These are phyloP conservation scores for Cherax destructor DNA, from an alignment of 1,140 invertebrate species.

Conservation along the genomic window DNA sequence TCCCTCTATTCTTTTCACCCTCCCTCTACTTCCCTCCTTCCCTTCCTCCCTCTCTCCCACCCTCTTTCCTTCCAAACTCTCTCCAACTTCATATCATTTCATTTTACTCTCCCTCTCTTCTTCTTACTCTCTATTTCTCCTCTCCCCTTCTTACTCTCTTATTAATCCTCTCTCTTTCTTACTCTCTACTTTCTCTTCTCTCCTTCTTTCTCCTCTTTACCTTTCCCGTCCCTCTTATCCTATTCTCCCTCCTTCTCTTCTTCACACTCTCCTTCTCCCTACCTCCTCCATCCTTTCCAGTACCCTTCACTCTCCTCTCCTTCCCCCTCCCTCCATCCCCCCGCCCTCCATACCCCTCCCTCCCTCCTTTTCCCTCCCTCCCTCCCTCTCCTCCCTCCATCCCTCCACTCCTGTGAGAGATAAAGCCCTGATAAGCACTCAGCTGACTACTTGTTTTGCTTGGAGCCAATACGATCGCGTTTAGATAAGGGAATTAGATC, in stretches of 20 bases:
- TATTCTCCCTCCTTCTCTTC: neutral
- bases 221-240: no score
- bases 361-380: neutral
- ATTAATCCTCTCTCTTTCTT: neutral
- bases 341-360: neutral
- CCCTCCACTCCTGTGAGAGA: neutral
- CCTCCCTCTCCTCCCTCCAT: neutral
- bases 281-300: neutral
- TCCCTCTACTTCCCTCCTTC: no score
- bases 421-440: slow-evolving; percentile 32
- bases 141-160: neutral
- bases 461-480: slow-evolving; percentile 64
- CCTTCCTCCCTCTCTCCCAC: no score
- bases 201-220: no score
- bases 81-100: no score
- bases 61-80: no score
- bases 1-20: no score
- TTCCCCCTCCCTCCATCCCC: neutral
- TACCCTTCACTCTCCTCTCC: neutral
- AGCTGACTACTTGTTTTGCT: slow-evolving; percentile 59
- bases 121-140: no score
- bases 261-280: neutral
- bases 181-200: neutral
- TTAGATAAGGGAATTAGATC: slow-evolving; percentile 67
- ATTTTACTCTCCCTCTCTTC: no score